These are phyloP conservation scores for Phodopus roborovskii DNA, from an alignment of 2,113 vertebrate genomes.

Conservation along the genomic window DNA sequence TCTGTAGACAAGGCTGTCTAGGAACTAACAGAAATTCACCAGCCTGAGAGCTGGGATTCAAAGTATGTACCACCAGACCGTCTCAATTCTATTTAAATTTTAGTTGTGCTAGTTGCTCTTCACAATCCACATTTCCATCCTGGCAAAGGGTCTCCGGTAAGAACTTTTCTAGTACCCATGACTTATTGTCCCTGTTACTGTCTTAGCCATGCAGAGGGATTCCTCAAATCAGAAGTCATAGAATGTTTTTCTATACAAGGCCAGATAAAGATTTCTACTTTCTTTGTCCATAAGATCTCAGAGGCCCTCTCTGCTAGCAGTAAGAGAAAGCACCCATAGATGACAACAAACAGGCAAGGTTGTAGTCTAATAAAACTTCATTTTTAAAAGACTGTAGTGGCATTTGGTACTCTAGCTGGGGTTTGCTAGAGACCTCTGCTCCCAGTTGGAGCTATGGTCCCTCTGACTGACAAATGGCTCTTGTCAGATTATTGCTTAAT, in stretches of 20 bases:
- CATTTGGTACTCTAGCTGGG: neutral
- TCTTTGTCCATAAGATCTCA: too few relatives aligned
- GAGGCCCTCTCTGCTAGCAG: neutral
- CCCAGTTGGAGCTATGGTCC: neutral
- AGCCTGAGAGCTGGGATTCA: neutral
- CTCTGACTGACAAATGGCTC: neutral
- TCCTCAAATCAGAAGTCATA: neutral
- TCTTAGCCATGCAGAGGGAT: neutral
- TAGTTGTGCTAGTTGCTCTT: neutral
- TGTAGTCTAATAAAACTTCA: neutral
- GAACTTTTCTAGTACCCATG: neutral
- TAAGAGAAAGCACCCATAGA: neutral
- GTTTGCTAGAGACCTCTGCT: neutral
- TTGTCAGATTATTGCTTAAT: neutral
- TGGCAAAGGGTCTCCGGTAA: neutral
- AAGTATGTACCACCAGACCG: too few relatives aligned
- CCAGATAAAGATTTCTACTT: neutral
- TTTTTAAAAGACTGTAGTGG: neutral
- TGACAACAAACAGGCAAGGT: neutral
- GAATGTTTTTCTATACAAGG: neutral
- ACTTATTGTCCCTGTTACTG: neutral
- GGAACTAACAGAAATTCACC: neutral
- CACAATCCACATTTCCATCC: fast-evolving
- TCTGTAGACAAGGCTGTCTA: neutral
- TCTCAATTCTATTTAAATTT: neutral